Conservation (phyloP, 2,888 invertebrate species). For the Drosophila paramelanica region DNA sequence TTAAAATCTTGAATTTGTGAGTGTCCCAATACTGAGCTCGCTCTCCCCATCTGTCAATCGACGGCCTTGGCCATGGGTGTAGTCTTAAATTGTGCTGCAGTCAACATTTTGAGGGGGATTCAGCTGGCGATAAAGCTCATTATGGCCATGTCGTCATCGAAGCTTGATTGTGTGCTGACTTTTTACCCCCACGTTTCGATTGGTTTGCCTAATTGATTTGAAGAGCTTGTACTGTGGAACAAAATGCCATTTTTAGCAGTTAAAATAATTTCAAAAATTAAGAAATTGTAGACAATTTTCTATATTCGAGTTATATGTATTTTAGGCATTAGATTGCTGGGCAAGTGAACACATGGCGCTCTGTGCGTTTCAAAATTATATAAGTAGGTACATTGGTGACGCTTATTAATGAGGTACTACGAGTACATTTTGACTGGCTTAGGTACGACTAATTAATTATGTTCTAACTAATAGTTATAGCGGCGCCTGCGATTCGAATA, state of each 20-base stretch:
- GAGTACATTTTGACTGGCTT: slow-evolving; percentile 28
- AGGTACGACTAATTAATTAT: slow-evolving; percentile 19
- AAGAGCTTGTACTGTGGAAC: slow-evolving; percentile 47
- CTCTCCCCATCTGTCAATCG: not conserved
- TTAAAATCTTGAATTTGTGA: not conserved
- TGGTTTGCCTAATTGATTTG: slow-evolving; percentile 62
- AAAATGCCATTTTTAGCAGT: not conserved
- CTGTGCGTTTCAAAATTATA: slow-evolving; percentile 26
- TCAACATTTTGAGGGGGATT: not conserved
- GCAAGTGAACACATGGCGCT: slow-evolving; percentile 56
- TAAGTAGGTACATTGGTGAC: slow-evolving; percentile 70
- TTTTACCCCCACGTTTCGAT: slow-evolving; percentile 33
- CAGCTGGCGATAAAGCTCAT: slow-evolving; percentile 22
- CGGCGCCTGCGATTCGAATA: slow-evolving; percentile 79
- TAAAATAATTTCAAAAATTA: not conserved
- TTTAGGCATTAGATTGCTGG: slow-evolving; percentile 63
- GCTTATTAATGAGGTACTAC: slow-evolving; percentile 46
- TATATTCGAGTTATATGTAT: slow-evolving; percentile 46
- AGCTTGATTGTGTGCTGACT: slow-evolving; percentile 30
- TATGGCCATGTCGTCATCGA: slow-evolving; percentile 38
- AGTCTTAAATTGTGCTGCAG: slow-evolving; percentile 1
- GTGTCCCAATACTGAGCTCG: not conserved
- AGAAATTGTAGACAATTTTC: slow-evolving; percentile 1
- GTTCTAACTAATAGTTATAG: slow-evolving; percentile 69
- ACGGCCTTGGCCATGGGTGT: not conserved